Evolutionary conservation across 2,888 invertebrate species (phyloP).

Genomic region (Folsomia candida): DNA sequence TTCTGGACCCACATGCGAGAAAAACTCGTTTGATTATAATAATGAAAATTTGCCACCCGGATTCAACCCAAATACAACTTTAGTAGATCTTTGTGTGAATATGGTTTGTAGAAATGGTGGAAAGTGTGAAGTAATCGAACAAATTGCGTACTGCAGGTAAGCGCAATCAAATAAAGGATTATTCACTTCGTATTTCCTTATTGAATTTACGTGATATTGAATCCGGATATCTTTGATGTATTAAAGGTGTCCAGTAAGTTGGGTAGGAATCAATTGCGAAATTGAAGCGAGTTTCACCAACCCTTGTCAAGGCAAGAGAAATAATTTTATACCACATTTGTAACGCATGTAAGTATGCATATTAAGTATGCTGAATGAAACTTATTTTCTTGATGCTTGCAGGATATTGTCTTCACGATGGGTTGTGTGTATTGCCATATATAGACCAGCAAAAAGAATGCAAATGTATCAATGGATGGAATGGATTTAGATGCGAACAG

Average conservation of each 20-base stretch:
- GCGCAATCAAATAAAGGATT: conserved; percentile 19
- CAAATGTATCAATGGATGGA: conserved; percentile 61
- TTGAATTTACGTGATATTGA: neutral
- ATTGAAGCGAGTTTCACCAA: conserved; percentile 63
- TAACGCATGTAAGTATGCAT: no score
- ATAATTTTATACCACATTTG: no score
- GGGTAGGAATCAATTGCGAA: conserved; percentile 62
- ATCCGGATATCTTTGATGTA: neutral
- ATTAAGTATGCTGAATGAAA: no score
- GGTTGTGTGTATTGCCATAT: conserved; percentile 61
- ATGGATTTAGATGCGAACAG: conserved; percentile 60
- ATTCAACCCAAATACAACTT: conserved; percentile 23
- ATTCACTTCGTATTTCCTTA: conserved; percentile 4
- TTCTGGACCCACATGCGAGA: conserved; percentile 59
- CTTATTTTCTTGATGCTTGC: no score
- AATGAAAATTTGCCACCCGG: conserved; percentile 20
- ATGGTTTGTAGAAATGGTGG: conserved; percentile 60
- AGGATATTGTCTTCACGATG: conserved; percentile 61
- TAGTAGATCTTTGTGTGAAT: neutral
- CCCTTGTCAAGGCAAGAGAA: conserved; percentile 62
- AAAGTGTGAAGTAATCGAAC: conserved; percentile 58
- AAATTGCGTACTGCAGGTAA: conserved; percentile 58
- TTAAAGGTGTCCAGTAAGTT: conserved; percentile 58
- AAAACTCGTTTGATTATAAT: conserved; percentile 57
- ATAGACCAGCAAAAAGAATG: conserved; percentile 59